These are phyloP conservation scores for Junonia oenone DNA, from an alignment of 2,888 invertebrate species.

Conservation along the genomic window DNA sequence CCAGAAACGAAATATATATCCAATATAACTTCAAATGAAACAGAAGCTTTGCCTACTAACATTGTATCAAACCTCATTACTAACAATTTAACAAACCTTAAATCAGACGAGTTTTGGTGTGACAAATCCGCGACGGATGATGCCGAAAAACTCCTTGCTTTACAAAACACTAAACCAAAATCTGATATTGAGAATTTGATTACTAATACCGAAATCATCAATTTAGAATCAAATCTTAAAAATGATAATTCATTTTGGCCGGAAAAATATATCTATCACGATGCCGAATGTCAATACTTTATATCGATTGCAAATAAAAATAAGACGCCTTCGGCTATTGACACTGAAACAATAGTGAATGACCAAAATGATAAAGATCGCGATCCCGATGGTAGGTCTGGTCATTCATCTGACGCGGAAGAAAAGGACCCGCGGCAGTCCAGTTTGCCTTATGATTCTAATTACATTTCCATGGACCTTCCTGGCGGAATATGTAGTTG, in stretches of 20 bases:
- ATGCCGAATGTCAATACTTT: conserved; percentile 83
- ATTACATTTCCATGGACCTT: conserved; percentile 84
- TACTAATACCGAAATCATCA: conserved; percentile 1
- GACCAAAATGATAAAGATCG: conserved; percentile 81
- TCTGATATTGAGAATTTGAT: conserved; percentile 79
- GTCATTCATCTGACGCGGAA: conserved; percentile 70
- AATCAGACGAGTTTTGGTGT: conserved; percentile 80
- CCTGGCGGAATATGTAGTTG: conserved; percentile 90
- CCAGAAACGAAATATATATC: conserved; percentile 3
- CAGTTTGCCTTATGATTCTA: conserved; percentile 70
- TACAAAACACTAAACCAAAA: conserved; percentile 27
- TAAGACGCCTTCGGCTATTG: conserved; percentile 45
- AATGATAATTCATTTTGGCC: conserved; percentile 80
- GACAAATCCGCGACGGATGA: conserved; percentile 59
- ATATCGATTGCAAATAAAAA: conserved; percentile 69
- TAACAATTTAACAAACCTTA: conserved; percentile 55
- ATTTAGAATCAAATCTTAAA: conserved; percentile 49
- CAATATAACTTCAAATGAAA: not conserved
- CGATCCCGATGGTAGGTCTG: conserved; percentile 81
- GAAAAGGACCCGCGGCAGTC: conserved; percentile 43
- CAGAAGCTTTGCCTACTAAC: conserved; percentile 42
- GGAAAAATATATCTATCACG: conserved; percentile 81
- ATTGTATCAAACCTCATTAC: conserved; percentile 38
- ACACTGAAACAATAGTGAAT: conserved; percentile 40
- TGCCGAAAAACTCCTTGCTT: conserved; percentile 27